Percentiles rank a stretch among this genome's conserved stretches.
Conservation (phyloP, 1,140 invertebrate genomes). For the Leptinotarsa lineolata region DNA sequence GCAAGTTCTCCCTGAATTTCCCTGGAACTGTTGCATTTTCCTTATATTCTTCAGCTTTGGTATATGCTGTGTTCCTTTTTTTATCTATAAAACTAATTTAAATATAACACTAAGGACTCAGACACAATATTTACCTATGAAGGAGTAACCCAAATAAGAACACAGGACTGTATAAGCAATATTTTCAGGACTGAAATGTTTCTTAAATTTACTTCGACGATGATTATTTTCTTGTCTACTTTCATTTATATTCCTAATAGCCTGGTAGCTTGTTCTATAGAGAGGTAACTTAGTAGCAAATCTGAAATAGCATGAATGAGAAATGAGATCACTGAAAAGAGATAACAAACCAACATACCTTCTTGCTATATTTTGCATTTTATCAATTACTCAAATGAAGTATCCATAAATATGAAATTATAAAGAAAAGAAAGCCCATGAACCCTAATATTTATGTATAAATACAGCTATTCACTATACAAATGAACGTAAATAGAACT, state of each 20-base stretch:
- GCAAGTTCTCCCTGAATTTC: slow-evolving; percentile 36
- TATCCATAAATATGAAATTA: too few species aligned
- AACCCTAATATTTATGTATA: too few species aligned
- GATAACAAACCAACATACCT: neutral
- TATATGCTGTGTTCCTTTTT: neutral
- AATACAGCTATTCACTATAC: too few species aligned
- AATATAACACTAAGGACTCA: neutral
- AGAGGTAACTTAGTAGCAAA: neutral
- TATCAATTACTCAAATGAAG: neutral
- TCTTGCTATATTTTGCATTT: slow-evolving; percentile 11
- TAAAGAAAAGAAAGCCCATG: too few species aligned
- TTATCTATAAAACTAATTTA: neutral
- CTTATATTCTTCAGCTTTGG: slow-evolving; percentile 10
- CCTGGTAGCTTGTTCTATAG: neutral
- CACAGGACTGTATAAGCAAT: neutral
- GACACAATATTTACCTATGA: neutral
- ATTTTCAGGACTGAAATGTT: neutral
- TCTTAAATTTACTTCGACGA: neutral
- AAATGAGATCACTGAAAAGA: neutral
- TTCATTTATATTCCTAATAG: neutral
- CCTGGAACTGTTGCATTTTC: slow-evolving; percentile 18
- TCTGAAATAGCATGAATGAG: neutral
- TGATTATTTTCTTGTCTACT: slow-evolving; percentile 1
- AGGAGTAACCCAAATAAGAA: neutral
- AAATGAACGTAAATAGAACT: too few species aligned